Evolutionary conservation across 1,140 invertebrate genomes (phyloP), one percentile per base, ranked within the genome.

Genomic region (Argopecten irradians): DNA sequence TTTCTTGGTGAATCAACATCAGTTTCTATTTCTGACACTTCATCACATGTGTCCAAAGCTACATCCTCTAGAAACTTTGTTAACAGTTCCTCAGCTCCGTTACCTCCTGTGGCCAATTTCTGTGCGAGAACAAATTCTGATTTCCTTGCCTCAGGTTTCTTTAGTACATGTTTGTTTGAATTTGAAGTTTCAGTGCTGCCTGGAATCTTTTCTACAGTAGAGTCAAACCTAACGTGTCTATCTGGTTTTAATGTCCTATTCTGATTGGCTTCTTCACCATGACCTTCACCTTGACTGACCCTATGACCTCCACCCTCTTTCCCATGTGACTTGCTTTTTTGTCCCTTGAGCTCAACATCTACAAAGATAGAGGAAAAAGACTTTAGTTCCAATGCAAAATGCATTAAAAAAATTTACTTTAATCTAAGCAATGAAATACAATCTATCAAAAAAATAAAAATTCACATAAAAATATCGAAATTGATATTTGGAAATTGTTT

Each of bases 21-120:
- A 36, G 91, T 89, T 85, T 93, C 92, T 71, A 92, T 89, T 83
- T 93, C 92, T 34, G 92, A 93, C 1, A 92, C 92, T 83, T 93
- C 93, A 91, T 93, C 92, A 88, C 92, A 91, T 19, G 92, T 92
- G 46, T 92, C 91, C 33, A 86, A 46, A 8, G 83, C 84, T 85
- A 82, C 89, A 86, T 85, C 82, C n/a, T 83, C 87, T 34, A 87
- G 88, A 41, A 89, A 88, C 28, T 84, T 88, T 39, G 88, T 89
- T 85, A 87, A 71, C 19, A 89, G 34, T 14, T 84, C 46, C 22
- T 84, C 86, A 35, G 85, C 19, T 41, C 82, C 86, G 5, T 87
- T 85, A 33, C 36, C 89, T 28, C 82, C 83, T 13, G 86, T 86
- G 22, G 28, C 43, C 28, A 91, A 84, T n/a, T 28, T 46, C 28